Conservation (phyloP, 2,888 invertebrate species). For the Drosophila neotestacea region DNA sequence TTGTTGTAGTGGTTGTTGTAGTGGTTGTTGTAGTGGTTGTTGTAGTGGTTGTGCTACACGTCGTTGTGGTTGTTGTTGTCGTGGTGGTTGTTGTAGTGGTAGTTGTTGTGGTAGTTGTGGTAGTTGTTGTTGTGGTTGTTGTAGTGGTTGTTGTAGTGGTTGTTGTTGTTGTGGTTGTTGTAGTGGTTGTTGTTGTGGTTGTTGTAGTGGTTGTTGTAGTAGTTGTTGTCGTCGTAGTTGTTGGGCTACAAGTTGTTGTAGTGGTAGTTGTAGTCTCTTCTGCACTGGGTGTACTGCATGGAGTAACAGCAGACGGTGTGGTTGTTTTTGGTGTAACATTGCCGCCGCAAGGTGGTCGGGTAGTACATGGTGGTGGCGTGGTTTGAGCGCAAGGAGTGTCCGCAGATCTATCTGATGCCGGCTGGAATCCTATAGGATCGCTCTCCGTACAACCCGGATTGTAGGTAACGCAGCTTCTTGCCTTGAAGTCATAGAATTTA, state of each 20-base stretch:
- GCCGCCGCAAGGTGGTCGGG: constrained; percentile 36
- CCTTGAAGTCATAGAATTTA: constrained; percentile 57
- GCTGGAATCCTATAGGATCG: not conserved
- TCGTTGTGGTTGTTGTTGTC: constrained; percentile 7
- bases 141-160: constrained; percentile 24
- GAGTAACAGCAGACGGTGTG: constrained; percentile 3
- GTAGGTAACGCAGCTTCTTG: constrained; percentile 57
- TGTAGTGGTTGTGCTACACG: constrained; percentile 14
- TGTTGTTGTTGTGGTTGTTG: not conserved
- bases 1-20: constrained; percentile 11
- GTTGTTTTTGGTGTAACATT: constrained; percentile 25
- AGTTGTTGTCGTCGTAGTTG: constrained; percentile 1
- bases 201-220: constrained; percentile 1
- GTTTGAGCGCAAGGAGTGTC: constrained; percentile 25
- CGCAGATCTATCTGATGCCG: not conserved
- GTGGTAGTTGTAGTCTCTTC: constrained; percentile 22
- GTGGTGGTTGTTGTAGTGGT: constrained; percentile 18
- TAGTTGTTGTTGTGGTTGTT: constrained; percentile 7
- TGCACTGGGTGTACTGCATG: constrained; percentile 1
- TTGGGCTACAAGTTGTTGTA: not conserved
- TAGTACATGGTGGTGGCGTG: constrained; percentile 32
- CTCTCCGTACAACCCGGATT: constrained; percentile 68
- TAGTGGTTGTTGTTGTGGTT: constrained; percentile 15
- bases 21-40: constrained; percentile 31
- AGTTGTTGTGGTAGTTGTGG: constrained; percentile 14